phyloP scores from a whole-genome alignment of 1,140 invertebrate genomes.

The Cydia strobilella region DNA sequence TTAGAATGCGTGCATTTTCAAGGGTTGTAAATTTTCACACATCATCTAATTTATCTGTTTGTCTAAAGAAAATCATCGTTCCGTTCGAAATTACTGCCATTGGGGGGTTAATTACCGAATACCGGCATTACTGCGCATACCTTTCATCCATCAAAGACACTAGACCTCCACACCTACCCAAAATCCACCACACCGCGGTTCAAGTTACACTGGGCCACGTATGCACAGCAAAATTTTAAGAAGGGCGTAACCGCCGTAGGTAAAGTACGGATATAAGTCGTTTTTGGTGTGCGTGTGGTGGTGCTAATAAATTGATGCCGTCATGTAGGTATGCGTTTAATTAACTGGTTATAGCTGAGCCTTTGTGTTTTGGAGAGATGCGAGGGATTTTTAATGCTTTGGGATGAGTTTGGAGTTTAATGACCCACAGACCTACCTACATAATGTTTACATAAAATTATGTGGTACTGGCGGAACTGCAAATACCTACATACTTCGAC shows the following conservation, averaged over 20 bases:
- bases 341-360: constrained; percentile 26
- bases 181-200: neutral
- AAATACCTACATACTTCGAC: too few relatives aligned
- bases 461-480: too few relatives aligned
- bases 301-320: constrained; percentile 14
- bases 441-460: neutral
- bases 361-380: constrained; percentile 13
- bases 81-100: constrained; percentile 23
- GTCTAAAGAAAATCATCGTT: constrained; percentile 30
- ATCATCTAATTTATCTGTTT: constrained; percentile 21
- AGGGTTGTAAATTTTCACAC: constrained; percentile 1
- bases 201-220: neutral
- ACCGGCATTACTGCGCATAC: constrained; percentile 25
- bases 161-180: neutral
- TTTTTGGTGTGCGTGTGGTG: neutral
- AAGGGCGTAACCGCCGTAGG: neutral
- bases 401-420: neutral
- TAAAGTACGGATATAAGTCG: neutral
- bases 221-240: neutral
- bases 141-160: neutral
- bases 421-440: neutral
- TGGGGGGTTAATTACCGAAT: constrained; percentile 25
- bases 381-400: constrained; percentile 10
- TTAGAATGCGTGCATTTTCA: neutral
- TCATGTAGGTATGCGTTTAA: constrained; percentile 22